Base-by-base conservation (phyloP, 37 sponge, comb jelly and placozoan genomes). In the Chondrosia reniformis region DNA sequence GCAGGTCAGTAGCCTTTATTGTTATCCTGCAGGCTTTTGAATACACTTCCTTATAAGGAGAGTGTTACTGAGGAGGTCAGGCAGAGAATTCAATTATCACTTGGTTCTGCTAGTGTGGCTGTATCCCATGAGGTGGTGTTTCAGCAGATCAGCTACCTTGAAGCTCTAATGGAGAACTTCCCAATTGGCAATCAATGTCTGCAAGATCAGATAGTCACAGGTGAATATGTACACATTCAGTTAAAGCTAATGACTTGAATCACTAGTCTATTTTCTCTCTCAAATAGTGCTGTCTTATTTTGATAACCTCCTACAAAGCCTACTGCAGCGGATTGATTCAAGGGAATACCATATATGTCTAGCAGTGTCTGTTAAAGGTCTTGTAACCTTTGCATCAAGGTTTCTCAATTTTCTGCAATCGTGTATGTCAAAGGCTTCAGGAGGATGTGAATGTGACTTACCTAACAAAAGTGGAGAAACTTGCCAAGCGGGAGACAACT, bases 101-200 rank as follows among this genome's bases (percentile, higher is more conserved):
- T 28, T 56, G 58, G 3, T 4, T 24, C n/a, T 24, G 2, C 3
- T 28, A 28, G 4, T 24, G 58, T 4, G 27, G 58, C 58, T 6
- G 6, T 56, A 28, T 33, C 75, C 40, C 40, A 8, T 74, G n/a
- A n/a, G n/a, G n/a, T n/a, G n/a, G 27, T 65, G 21, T 65, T 65
- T 36, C 21, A 36, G 36, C 67, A 22, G 21, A 33, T 36, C 37
- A 65, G 67, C 37, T 85, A 85, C 45, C 5, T 87, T 2, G 77
- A 82, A n/a, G 76, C 79, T 1, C 32, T 87, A 58, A 46, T 81
- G 56, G 88, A 87, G 65, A 78, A 87, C 63, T 87, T 81, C 37
- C 45, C 55, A 21, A 65, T 52, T 63, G 86, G 86, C 28, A 57
- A 64, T 13, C 10, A 27, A 10, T 71, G 72, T 19, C 25, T 85